A percentile compares a stretch with the other conserved stretches of the same genome.
These are phyloP conservation scores for Phyllostomus discolor DNA, from an alignment of 2,113 vertebrate genomes.

Conservation along the genomic window DNA sequence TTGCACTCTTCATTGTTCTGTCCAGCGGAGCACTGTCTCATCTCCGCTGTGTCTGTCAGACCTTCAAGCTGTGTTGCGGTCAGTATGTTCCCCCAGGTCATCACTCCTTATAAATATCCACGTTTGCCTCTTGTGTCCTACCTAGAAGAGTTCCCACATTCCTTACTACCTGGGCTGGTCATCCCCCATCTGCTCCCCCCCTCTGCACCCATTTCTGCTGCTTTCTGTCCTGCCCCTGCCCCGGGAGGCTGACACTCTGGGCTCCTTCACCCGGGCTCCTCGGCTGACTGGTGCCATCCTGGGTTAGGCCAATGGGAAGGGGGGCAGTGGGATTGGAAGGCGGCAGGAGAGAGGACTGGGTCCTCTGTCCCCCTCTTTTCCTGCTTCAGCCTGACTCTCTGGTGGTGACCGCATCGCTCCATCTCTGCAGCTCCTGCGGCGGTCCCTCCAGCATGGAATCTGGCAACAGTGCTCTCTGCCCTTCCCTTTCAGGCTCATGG, in stretches of 20 bases:
- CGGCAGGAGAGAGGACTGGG: neutral
- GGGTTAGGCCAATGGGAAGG: neutral
- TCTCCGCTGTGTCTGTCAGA: neutral
- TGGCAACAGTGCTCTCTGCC: neutral
- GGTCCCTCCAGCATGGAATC: neutral
- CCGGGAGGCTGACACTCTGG: neutral
- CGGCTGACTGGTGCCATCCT: neutral
- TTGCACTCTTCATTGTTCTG: neutral
- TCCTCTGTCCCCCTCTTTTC: neutral
- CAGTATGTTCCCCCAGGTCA: neutral
- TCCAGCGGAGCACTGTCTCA: accelerated
- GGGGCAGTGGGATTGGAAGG: neutral
- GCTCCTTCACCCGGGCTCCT: neutral
- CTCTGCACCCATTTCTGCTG: neutral
- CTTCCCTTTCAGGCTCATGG: no score
- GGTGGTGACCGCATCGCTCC: neutral
- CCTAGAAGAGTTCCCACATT: neutral
- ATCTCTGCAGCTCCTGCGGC: neutral
- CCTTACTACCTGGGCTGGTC: neutral
- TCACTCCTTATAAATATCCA: neutral
- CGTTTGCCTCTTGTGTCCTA: neutral
- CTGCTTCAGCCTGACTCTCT: neutral
- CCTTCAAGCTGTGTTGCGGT: neutral
- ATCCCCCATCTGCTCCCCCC: neutral
- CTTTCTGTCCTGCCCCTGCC: neutral